A percentile compares a stretch with the other conserved stretches of the same genome.
Evolutionary conservation across 1,140 invertebrate genomes (phyloP).

Genomic region (Caenorhabditis inopinata): DNA sequence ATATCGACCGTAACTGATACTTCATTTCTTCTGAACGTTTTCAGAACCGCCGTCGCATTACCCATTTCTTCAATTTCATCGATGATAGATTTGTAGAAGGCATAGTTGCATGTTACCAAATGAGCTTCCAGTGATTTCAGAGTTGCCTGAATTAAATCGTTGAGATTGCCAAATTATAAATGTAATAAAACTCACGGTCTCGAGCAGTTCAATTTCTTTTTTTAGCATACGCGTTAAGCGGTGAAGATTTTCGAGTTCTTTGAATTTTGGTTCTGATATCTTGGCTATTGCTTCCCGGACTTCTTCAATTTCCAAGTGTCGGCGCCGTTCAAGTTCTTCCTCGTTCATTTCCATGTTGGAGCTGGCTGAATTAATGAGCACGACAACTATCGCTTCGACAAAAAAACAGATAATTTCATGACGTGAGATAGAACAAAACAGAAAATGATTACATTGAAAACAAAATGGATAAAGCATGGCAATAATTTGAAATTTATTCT

Average conservation of each 20-base stretch:
- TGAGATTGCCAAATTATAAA: neutral
- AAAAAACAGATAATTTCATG: neutral
- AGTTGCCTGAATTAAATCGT: neutral
- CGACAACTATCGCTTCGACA: too few relatives aligned
- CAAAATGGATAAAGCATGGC: too few relatives aligned
- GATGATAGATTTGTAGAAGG: conserved; percentile 15
- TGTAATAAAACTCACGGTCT: neutral
- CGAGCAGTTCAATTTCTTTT: neutral
- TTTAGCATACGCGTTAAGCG: neutral
- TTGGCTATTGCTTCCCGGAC: neutral
- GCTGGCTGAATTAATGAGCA: too few relatives aligned
- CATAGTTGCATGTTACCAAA: conserved; percentile 17
- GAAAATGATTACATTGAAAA: too few relatives aligned
- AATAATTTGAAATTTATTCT: too few relatives aligned
- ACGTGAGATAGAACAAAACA: neutral
- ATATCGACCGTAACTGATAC: neutral
- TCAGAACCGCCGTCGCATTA: neutral
- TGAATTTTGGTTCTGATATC: neutral
- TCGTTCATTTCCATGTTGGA: too few relatives aligned
- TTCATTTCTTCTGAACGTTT: neutral
- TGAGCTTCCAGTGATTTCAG: neutral
- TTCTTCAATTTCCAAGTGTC: neutral
- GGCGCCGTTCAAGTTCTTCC: neutral
- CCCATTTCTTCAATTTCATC: neutral
- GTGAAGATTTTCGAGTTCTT: neutral